Percentiles rank a stretch among this genome's conserved stretches.
Conservation (phyloP, 2,113 vertebrate species). For the Tylochromis polylepis region DNA sequence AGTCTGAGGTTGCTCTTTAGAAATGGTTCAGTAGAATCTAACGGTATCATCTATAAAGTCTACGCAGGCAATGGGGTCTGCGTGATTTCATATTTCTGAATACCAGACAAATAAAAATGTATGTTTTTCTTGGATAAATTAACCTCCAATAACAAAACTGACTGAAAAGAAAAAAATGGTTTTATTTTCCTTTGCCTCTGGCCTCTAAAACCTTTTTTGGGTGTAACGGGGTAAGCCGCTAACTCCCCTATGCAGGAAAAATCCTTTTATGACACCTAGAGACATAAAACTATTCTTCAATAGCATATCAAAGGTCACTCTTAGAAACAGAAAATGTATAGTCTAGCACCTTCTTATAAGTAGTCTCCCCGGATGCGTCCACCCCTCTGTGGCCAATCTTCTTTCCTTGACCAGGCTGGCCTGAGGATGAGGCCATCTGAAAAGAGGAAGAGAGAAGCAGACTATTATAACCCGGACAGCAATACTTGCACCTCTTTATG, state of each 20-base stretch:
- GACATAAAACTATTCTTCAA: background rate
- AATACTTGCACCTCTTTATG: background rate
- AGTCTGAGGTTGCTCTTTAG: background rate
- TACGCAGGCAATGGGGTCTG: background rate
- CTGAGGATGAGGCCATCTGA: slow-evolving; percentile 73
- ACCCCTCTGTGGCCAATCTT: slow-evolving; percentile 89
- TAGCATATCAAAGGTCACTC: background rate
- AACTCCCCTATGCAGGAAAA: background rate
- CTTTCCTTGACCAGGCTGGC: slow-evolving; percentile 75
- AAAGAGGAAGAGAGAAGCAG: background rate
- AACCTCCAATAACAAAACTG: background rate
- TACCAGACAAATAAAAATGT: background rate
- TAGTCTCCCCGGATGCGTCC: slow-evolving; percentile 91
- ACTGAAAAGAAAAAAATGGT: background rate
- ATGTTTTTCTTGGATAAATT: background rate
- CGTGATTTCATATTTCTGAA: background rate
- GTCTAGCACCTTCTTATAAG: slow-evolving; percentile 87
- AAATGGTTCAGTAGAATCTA: background rate
- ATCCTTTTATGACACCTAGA: background rate
- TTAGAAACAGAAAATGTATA: background rate
- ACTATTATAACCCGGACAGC: background rate
- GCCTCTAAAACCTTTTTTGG: background rate
- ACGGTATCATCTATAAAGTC: background rate
- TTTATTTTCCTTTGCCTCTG: background rate
- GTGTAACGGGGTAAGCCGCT: background rate